Conservation (phyloP, 1,140 invertebrate species). For the Magallana ariakensis region DNA sequence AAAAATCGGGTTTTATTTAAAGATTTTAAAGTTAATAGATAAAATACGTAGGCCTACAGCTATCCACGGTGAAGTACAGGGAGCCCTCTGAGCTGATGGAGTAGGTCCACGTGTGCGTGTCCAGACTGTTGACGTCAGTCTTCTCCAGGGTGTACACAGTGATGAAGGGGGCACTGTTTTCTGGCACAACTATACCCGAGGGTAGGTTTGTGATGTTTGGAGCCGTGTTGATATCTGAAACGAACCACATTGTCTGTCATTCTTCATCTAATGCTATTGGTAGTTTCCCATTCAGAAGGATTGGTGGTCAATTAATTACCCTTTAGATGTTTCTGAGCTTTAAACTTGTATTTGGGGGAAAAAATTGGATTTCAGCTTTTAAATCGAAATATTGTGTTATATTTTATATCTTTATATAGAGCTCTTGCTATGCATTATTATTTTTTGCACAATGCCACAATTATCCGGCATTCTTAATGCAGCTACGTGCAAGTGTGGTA, state of each 20-base stretch:
- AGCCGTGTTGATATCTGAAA: conserved; percentile 39
- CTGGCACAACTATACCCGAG: conserved; percentile 31
- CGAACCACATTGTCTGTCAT: neutral
- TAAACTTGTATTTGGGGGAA: neutral
- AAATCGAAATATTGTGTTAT: neutral
- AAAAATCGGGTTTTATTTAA: too few relatives aligned
- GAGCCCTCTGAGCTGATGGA: conserved; percentile 37
- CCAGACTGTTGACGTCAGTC: conserved; percentile 43
- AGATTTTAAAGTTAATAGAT: too few relatives aligned
- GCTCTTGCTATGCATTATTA: too few relatives aligned
- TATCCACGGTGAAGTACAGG: conserved; percentile 20
- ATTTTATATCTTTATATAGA: too few relatives aligned
- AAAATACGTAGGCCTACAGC: neutral
- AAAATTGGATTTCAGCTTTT: neutral
- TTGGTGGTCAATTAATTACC: neutral
- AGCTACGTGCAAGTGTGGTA: too few relatives aligned
- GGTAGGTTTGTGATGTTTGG: conserved; percentile 53
- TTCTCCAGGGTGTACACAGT: conserved; percentile 5
- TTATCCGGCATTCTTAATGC: too few relatives aligned
- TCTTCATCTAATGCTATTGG: neutral
- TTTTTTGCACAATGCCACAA: too few relatives aligned
- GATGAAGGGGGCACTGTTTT: conserved; percentile 44
- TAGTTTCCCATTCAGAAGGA: neutral
- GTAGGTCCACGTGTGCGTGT: conserved; percentile 39
- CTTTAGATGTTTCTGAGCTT: neutral